Evolutionary conservation across 1,140 invertebrate species (phyloP).

Genomic region (Drosophila ohnishii): DNA sequence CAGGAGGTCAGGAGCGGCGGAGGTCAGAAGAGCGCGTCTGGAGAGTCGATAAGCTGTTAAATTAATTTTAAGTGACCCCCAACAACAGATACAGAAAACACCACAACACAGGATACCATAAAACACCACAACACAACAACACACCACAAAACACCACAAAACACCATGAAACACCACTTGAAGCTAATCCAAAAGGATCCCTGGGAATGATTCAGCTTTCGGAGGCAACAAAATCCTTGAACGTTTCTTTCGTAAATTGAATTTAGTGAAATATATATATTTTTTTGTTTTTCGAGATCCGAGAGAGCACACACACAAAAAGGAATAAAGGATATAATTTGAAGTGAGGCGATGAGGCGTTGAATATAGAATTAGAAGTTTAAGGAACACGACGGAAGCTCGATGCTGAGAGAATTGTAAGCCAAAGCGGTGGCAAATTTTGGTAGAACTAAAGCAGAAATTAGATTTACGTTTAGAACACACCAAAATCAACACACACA

Average conservation of each 20-base stretch:
- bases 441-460: constrained; percentile 35
- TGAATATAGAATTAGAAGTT: constrained; percentile 22
- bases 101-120: constrained; percentile 6
- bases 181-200: neutral
- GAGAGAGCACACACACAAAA: neutral
- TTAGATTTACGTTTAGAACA: constrained; percentile 45
- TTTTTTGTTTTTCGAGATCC: constrained; percentile 1
- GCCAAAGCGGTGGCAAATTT: constrained; percentile 37
- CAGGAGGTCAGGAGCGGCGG: neutral
- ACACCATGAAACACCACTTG: neutral
- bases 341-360: neutral
- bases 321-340: neutral
- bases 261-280: constrained; percentile 35
- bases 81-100: constrained; percentile 7
- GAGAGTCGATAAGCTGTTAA: constrained; percentile 48
- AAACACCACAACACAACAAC: neutral
- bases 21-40: constrained; percentile 4
- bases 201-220: constrained; percentile 18
- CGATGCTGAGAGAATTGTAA: constrained; percentile 20
- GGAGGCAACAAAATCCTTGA: constrained; percentile 33
- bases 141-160: neutral
- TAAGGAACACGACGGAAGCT: neutral
- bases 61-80: constrained; percentile 60
- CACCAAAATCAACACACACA: constrained; percentile 41
- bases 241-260: constrained; percentile 35